Conservation (phyloP, 2,797 vertebrate genomes). For the Hippoglossus hippoglossus region DNA sequence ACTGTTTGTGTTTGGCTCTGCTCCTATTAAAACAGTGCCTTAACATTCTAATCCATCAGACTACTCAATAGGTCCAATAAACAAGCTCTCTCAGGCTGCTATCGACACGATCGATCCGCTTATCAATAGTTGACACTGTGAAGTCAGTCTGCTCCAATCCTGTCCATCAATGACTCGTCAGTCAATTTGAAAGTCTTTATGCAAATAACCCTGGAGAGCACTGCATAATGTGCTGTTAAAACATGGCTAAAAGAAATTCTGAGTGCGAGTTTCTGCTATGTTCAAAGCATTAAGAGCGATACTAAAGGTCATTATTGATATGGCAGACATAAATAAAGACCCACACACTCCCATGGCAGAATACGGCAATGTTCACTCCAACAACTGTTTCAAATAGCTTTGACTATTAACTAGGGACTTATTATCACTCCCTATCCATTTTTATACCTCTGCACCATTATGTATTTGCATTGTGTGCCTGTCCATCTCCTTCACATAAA, state of each 20-base stretch:
- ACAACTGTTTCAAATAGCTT: slow-evolving; percentile 42
- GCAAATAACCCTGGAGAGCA: slow-evolving; percentile 51
- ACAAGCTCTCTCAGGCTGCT: slow-evolving; percentile 59
- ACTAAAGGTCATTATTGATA: slow-evolving; percentile 36
- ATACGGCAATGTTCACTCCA: slow-evolving; percentile 20
- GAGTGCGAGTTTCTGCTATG: background rate
- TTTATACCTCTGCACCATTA: background rate
- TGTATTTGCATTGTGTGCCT: background rate
- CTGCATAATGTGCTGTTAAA: slow-evolving; percentile 46
- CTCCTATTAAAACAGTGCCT: slow-evolving; percentile 54
- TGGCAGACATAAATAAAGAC: slow-evolving; percentile 4
- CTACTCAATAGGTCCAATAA: slow-evolving; percentile 65
- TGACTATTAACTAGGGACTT: slow-evolving; percentile 40
- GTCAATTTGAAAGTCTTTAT: slow-evolving; percentile 65
- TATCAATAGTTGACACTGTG: slow-evolving; percentile 70
- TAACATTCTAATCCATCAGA: slow-evolving; percentile 60
- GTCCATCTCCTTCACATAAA: background rate
- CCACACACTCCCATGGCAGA: background rate
- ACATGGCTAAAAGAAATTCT: slow-evolving; percentile 7
- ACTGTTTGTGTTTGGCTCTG: slow-evolving; percentile 27
- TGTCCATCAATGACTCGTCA: slow-evolving; percentile 69
- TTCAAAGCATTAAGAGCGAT: background rate
- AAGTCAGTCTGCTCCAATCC: slow-evolving; percentile 54
- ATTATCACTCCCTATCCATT: slow-evolving; percentile 46
- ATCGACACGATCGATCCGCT: slow-evolving; percentile 61